phyloP scores from a whole-genome alignment of 2,797 vertebrate genomes.

The Rhincodon typus region DNA sequence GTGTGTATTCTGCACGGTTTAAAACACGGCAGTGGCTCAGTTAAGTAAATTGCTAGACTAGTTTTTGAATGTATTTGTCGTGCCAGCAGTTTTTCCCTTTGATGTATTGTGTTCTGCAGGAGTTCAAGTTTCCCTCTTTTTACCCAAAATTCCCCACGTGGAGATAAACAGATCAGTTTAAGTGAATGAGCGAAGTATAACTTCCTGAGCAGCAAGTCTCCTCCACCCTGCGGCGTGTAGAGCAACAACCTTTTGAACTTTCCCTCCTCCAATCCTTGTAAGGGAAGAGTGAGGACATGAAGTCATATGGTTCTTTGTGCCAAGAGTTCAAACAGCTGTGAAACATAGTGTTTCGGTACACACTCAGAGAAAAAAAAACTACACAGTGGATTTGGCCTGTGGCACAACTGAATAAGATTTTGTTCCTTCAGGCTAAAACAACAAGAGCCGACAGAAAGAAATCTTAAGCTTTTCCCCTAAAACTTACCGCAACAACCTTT shows the following conservation, averaged over 20 bases:
- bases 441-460: conserved; percentile 59
- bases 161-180: conserved; percentile 53
- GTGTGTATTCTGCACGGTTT: not conserved
- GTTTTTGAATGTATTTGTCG: not conserved
- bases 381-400: conserved; percentile 60
- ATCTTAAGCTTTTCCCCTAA: conserved; percentile 57
- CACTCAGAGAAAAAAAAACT: conserved; percentile 53
- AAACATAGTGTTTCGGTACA: conserved; percentile 53
- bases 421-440: conserved; percentile 67
- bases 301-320: conserved; percentile 56
- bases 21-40: not conserved
- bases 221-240: conserved; percentile 46
- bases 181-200: conserved; percentile 43
- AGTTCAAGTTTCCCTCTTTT: conserved; percentile 55
- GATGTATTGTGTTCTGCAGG: not conserved
- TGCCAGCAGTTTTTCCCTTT: not conserved
- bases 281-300: conserved; percentile 52
- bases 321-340: conserved; percentile 59
- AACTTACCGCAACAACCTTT: conserved; percentile 70
- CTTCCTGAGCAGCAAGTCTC: conserved; percentile 45
- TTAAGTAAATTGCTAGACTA: not conserved
- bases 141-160: conserved; percentile 61
- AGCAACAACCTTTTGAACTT: conserved; percentile 56
- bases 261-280: conserved; percentile 54
- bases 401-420: conserved; percentile 59